Conservation (phyloP, 92 coral and sea anemone species). For the Porites evermanni region DNA sequence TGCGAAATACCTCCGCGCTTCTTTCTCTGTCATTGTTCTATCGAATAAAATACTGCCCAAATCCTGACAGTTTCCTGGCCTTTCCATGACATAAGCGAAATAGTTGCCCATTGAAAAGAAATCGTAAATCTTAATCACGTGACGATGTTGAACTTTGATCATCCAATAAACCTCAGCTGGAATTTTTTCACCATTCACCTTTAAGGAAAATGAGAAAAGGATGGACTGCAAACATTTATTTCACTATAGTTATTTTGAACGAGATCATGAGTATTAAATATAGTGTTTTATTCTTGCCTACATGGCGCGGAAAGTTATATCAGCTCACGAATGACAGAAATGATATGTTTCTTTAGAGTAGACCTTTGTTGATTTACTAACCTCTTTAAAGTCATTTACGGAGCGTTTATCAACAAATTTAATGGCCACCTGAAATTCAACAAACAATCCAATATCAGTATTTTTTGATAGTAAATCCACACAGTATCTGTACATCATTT, state of each 20-base stretch:
- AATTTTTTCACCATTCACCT: neutral
- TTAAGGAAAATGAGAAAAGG: neutral
- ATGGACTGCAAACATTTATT: too few species aligned
- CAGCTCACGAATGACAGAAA: too few species aligned
- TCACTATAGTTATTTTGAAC: too few species aligned
- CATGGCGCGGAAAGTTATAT: too few species aligned
- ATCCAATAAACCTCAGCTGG: neutral
- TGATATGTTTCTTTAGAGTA: too few species aligned
- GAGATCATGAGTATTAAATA: neutral
- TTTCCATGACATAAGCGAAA: constrained; percentile 15
- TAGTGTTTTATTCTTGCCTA: too few species aligned
- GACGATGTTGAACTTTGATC: constrained; percentile 6
- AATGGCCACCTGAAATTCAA: constrained; percentile 1
- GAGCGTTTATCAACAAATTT: neutral
- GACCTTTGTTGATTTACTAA: neutral
- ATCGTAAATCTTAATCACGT: constrained; percentile 1
- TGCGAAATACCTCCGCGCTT: neutral
- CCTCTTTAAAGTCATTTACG: neutral
- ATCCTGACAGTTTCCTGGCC: neutral
- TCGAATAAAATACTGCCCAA: neutral
- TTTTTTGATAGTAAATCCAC: too few species aligned
- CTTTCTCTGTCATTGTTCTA: neutral
- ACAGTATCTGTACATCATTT: too few species aligned
- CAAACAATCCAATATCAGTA: neutral
- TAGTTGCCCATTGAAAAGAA: neutral